phyloP scores from a whole-genome alignment of 2,888 invertebrate genomes.

The Sericinus montela region DNA sequence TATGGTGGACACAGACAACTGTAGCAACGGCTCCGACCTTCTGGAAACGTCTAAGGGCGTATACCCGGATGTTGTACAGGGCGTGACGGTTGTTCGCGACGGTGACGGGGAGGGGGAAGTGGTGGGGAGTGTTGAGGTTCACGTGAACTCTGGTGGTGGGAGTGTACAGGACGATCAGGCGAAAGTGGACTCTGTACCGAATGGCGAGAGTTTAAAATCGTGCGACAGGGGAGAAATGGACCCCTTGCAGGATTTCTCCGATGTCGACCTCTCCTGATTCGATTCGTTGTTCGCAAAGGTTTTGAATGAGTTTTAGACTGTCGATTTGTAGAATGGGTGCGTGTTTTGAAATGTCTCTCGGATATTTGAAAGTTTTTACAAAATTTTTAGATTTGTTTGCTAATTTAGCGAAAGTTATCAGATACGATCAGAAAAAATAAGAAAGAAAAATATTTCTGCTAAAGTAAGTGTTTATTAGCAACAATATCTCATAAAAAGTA shows the following conservation, averaged over 20 bases:
- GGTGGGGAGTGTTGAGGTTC: slow-evolving; percentile 2
- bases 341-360: background rate
- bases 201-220: slow-evolving; percentile 27
- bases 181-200: slow-evolving; percentile 22
- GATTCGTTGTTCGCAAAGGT: slow-evolving; percentile 45
- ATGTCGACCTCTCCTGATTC: slow-evolving; percentile 58
- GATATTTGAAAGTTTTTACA: no score
- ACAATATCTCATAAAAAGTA: no score
- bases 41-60: slow-evolving; percentile 16
- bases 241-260: slow-evolving; percentile 51
- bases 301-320: slow-evolving; percentile 25
- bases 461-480: no score
- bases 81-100: background rate
- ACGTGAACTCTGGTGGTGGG: background rate
- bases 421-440: no score
- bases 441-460: no score
- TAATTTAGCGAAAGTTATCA: no score
- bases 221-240: slow-evolving; percentile 34
- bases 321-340: background rate
- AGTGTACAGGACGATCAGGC: slow-evolving; percentile 17
- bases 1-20: slow-evolving; percentile 41
- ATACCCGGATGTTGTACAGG: slow-evolving; percentile 1
- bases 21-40: slow-evolving; percentile 35
- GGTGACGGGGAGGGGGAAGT: background rate
- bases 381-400: no score